Evolutionary conservation across 2,888 invertebrate genomes (phyloP).

Genomic region (Luperina testacea): DNA sequence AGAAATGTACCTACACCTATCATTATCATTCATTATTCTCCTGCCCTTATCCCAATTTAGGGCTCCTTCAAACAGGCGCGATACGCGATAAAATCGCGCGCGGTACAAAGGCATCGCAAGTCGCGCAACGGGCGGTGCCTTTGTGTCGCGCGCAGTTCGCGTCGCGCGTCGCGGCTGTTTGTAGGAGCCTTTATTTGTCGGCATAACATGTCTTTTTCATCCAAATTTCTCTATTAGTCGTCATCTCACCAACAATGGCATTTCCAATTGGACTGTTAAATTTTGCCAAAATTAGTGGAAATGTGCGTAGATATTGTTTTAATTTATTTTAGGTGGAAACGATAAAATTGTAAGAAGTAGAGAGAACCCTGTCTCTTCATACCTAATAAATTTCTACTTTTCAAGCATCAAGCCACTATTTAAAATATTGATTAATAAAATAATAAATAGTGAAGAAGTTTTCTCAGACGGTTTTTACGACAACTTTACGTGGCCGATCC

Average conservation of each 20-base stretch:
- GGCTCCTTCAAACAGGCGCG: too few relatives aligned
- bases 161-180: too few relatives aligned
- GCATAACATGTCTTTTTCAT: not conserved
- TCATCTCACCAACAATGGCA: not conserved
- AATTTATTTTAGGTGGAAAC: not conserved
- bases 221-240: not conserved
- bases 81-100: too few relatives aligned
- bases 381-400: not conserved
- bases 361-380: not conserved
- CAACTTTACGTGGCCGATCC: not conserved
- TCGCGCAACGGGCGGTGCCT: too few relatives aligned
- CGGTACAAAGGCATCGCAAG: too few relatives aligned
- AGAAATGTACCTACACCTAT: not conserved
- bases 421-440: slow-evolving; percentile 11
- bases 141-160: too few relatives aligned
- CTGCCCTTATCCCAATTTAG: not conserved
- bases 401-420: not conserved
- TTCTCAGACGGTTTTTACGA: slow-evolving; percentile 1
- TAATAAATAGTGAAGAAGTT: not conserved
- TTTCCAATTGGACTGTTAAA: not conserved
- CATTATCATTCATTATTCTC: not conserved
- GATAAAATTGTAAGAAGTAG: not conserved
- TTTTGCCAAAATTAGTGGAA: not conserved
- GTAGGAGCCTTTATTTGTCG: not conserved
- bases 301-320: not conserved